Conservation (phyloP, 2,113 vertebrate genomes). For the Zosterops borbonicus region DNA sequence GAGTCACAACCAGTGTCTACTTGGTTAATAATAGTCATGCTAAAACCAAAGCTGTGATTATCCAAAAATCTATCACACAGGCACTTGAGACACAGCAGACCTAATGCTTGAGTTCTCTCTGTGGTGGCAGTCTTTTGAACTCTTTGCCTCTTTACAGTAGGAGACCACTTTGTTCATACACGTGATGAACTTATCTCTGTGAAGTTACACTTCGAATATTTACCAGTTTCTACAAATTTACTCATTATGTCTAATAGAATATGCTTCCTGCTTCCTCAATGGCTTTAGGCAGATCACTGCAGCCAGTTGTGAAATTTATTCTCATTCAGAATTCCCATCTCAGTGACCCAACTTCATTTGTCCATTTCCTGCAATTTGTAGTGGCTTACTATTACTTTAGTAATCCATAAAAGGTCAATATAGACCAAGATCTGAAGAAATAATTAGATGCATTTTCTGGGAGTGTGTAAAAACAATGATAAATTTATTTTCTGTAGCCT, state of each 20-base stretch:
- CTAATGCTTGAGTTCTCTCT: neutral
- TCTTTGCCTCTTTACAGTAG: neutral
- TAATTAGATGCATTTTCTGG: neutral
- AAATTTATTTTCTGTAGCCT: neutral
- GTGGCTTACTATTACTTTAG: neutral
- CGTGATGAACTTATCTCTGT: neutral
- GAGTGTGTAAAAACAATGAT: neutral
- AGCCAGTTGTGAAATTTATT: neutral
- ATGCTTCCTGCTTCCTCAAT: neutral
- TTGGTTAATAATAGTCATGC: neutral
- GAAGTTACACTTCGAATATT: neutral
- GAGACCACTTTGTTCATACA: neutral
- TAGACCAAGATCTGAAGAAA: neutral
- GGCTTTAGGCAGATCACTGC: neutral
- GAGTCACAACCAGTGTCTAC: neutral
- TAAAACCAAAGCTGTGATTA: neutral
- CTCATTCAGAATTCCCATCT: neutral
- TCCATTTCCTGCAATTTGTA: neutral
- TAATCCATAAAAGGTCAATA: neutral
- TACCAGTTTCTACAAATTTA: neutral
- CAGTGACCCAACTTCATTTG: neutral
- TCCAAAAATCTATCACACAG: neutral
- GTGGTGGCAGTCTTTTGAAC: neutral
- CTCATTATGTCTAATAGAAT: neutral
- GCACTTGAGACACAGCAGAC: neutral